Evolutionary conservation across 1,140 invertebrate genomes (phyloP), one percentile per base, ranked within the genome.

Genomic region (Penaeus indicus): DNA sequence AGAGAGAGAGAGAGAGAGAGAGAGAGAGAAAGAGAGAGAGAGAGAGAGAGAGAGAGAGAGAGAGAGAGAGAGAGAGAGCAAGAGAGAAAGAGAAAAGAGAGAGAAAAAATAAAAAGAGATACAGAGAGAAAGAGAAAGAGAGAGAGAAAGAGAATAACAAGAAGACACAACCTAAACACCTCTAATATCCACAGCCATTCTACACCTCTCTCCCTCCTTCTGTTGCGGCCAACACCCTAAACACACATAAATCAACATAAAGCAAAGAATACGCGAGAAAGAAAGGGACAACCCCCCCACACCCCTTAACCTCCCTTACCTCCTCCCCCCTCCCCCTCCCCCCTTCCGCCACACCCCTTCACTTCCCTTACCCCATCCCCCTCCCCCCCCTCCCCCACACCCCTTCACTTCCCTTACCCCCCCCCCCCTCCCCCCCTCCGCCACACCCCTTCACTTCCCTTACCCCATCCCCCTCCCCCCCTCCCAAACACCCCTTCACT

Each of bases 11-110:
- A 27, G 69, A 75, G 1, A 75, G n/a, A 27, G n/a, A 75, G 67
- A 69, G 67, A 67, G 67, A 69, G 64, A 69, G 64, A 69, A 11
- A 69, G 64, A 69, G 64, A 69, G 67, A n/a, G 67, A 69, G 64
- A 69, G 21, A 67, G 11, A 0, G 13, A 67, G 63, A 67, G 63
- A 67, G 63, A 67, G 63, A 67, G 63, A 67, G 63, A 67, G 63
- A 67, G 63, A 67, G 63, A 67, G 10, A 67, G 10, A 11, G 63
- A 4, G 10, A 67, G 63, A 67, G 63, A 67, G 63, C n/a, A 32
- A 32, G 67, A 69, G 67, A 69, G 67, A 69, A 21, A 69, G 67
- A 69, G 67, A 18, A 27, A 69, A 69, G 67, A 69, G 19, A 67
- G 67, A 75, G 22, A 19, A 38, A 19, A 38, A 7, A 38, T 10